Evolutionary conservation across 2,888 invertebrate genomes (phyloP), one percentile per base, ranked within the genome.

Genomic region (Phengaris alcon): DNA sequence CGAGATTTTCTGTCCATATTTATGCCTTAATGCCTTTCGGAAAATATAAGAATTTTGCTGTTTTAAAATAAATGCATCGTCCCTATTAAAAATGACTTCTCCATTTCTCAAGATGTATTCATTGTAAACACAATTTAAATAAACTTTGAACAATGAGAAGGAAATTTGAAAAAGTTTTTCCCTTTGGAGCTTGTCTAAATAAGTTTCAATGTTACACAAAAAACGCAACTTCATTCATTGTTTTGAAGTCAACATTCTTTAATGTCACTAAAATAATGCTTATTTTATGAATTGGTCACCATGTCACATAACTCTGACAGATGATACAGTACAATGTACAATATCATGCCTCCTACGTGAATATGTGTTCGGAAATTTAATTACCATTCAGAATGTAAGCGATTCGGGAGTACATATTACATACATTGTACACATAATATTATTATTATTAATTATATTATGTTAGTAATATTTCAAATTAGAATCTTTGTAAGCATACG

Each of bases 391-490:
- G 72, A 35, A 72, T 52, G 52, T 54, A 44, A 12, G 52, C 15
- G 12, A 35, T 54, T 13, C 13, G 51, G 51, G 52, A 48, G 70
- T 75, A 75, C 70, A 74, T 73, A 74, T 6, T 80, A 78, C 78
- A 80, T 57, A 15, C 55, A 35, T 3, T 3, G 4, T 35, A 35
- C 35, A 35, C 35, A 35, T 35, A 35, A 35, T 35, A 35, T 35
- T 35, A 4, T 35, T 35, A 35, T 35, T 35, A 35, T 35, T 35
- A 35, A 35, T 35, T 35, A 35, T 35, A 35, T 35, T 35, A 35
- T 35, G 35, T 4, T 35, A 4, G 35, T 35, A 35, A 35, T 35
- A 35, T 35, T 35, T 35, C 35, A 35, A 35, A 48, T 48, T 6
- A 48, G 48, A 8, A 8, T 48, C 5, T 48, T 48, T 48, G 48